A percentile compares a stretch with the other conserved stretches of the same genome.
Evolutionary conservation across 2,113 vertebrate genomes (phyloP).

Genomic region (Artemisiospiza belli): DNA sequence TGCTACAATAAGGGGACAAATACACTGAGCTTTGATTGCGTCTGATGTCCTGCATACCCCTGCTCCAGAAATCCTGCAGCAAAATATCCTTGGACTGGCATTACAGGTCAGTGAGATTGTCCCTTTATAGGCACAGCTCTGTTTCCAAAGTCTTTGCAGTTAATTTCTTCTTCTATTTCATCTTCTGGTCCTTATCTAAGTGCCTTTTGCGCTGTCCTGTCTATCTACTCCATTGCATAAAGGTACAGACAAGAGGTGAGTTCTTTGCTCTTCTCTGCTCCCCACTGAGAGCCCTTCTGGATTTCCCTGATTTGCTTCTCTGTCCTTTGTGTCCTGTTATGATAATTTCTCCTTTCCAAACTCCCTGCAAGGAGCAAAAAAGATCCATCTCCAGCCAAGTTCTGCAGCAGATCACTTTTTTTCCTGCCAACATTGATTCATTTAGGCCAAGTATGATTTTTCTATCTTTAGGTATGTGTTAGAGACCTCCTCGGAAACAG

Average conservation of each 20-base stretch:
- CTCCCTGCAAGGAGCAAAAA: neutral
- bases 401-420: neutral
- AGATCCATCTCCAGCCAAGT: neutral
- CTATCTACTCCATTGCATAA: neutral
- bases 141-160: neutral
- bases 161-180: neutral
- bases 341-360: neutral
- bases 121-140: neutral
- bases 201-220: neutral
- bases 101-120: neutral
- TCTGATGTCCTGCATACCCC: neutral
- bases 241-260: neutral
- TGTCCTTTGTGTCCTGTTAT: neutral
- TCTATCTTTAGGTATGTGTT: slow-evolving; percentile 6
- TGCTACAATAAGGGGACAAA: neutral
- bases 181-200: neutral
- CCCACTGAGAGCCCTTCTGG: neutral
- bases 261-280: neutral
- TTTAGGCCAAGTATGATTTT: slow-evolving; percentile 18
- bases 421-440: neutral
- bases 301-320: neutral
- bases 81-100: neutral
- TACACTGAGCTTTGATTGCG: neutral
- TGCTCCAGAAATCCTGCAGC: neutral
- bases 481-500: neutral